phyloP scores from a whole-genome alignment of 1,140 invertebrate species.

The Drosophila pseudoananassae region DNA sequence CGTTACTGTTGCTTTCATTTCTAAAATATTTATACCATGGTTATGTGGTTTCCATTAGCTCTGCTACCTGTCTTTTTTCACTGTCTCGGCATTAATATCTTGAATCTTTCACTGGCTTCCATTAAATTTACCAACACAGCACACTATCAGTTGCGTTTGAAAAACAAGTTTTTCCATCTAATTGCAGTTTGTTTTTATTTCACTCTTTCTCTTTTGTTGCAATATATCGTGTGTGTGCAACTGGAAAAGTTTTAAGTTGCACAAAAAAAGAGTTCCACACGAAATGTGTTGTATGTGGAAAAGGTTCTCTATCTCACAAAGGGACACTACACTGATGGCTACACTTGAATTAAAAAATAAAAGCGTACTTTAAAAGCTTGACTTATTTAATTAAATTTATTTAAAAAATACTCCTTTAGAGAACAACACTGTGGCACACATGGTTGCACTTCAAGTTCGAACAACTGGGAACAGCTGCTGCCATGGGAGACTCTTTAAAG shows the following conservation, averaged over 20 bases:
- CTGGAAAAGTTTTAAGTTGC: conserved; percentile 52
- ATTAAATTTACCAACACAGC: conserved; percentile 16
- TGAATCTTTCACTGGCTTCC: conserved; percentile 6
- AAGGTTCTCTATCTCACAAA: conserved; percentile 7
- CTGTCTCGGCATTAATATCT: neutral
- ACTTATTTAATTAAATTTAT: too few relatives aligned
- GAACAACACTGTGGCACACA: conserved; percentile 42
- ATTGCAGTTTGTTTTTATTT: conserved; percentile 62
- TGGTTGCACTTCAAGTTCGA: conserved; percentile 31
- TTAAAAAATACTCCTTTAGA: conserved; percentile 15
- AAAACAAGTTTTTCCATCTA: conserved; percentile 68
- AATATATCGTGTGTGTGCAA: conserved; percentile 19
- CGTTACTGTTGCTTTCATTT: neutral
- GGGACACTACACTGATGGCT: neutral
- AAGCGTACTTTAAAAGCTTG: too few relatives aligned
- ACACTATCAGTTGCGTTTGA: conserved; percentile 8
- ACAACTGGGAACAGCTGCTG: conserved; percentile 22
- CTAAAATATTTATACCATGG: neutral
- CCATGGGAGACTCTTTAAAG: conserved; percentile 17
- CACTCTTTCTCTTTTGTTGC: conserved; percentile 21
- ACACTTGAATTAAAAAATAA: neutral
- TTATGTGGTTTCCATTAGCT: neutral
- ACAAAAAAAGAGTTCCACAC: conserved; percentile 45
- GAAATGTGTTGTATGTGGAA: conserved; percentile 24
- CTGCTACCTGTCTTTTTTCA: neutral